Base-by-base conservation (phyloP, 2,113 vertebrate genomes). In the Lanius ludovicianus region DNA sequence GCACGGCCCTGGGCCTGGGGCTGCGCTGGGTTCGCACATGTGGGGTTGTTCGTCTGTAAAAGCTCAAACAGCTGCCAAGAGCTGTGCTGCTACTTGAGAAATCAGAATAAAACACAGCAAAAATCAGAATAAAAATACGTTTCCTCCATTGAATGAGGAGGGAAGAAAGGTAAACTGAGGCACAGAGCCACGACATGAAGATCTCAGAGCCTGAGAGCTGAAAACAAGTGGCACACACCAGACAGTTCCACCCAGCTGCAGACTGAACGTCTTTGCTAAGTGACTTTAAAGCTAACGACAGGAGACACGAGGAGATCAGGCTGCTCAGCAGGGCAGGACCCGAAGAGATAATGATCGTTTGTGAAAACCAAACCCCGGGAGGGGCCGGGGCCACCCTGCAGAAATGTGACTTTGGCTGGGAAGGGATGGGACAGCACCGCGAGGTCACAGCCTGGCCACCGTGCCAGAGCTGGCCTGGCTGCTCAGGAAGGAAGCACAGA, bases 91-190 rank as follows among this genome's bases (percentile, higher is more conserved):
- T 25, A 1, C 24, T 30, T 21, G 52, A 12, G 49, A 75, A 75
- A 57, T 7, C 2, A 21, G 20, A 49, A 30, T 11, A 35, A 84
- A 85, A 65, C 2, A 25, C 3, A 30, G 62, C 24, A 65, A 42
- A 79, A 27, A 22, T 15, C 4, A 42, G 65, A 52, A 67, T 46
- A 50, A 53, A 71, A 74, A 19, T 7, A 4, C 2, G 4, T 42
- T 49, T 46, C 10, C 27, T 35, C 49, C 33, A 18, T 30, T 55
- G 50, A 87, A 50, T 64, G 3, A 69, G 13, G 1, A 18, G 50
- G 24, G 7, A 19, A 56, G 35, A 28, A 56, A 89, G 74, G 92
- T 44, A 95, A 96, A 94, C 78, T 65, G 82, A 97, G 92, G 78
- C 62, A 68, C 20, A 1, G 65, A 41, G 14, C 13, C 9, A 30